A percentile compares a stretch with the other conserved stretches of the same genome.
These are phyloP conservation scores for Turdus rufiventris DNA, from an alignment of 2,113 vertebrate genomes.

Conservation along the genomic window DNA sequence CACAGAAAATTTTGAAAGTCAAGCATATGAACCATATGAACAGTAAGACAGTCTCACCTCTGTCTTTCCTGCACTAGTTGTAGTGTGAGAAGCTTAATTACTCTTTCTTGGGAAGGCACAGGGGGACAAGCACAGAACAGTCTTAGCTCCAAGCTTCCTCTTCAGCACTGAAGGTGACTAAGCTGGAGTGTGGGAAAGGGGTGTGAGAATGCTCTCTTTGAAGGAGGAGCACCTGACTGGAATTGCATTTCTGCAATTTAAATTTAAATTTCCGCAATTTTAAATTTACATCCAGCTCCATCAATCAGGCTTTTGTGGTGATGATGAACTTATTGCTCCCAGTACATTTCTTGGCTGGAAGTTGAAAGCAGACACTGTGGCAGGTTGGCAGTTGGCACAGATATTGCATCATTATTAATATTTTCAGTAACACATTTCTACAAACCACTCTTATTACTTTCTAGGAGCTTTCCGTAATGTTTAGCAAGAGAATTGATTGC, in stretches of 20 bases:
- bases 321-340: not conserved
- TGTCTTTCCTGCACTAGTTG: not conserved
- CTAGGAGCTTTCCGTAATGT: not conserved
- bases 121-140: not conserved
- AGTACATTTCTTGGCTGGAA: not conserved
- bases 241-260: not conserved
- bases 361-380: not conserved
- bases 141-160: not conserved
- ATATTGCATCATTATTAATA: not conserved
- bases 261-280: no score
- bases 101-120: not conserved
- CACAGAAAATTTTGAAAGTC: not conserved
- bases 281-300: not conserved
- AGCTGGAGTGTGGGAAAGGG: not conserved
- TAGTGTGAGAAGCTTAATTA: not conserved
- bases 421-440: not conserved
- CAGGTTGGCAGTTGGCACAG: not conserved
- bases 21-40: not conserved
- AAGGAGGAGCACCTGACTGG: slow-evolving; percentile 9
- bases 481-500: not conserved
- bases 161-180: not conserved
- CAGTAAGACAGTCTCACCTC: not conserved
- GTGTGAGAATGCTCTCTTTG: not conserved
- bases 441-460: not conserved
- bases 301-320: not conserved